Evolutionary conservation across 2,797 vertebrate genomes (phyloP), one percentile per base, ranked within the genome.

Genomic region (Thalassophryne amazonica): DNA sequence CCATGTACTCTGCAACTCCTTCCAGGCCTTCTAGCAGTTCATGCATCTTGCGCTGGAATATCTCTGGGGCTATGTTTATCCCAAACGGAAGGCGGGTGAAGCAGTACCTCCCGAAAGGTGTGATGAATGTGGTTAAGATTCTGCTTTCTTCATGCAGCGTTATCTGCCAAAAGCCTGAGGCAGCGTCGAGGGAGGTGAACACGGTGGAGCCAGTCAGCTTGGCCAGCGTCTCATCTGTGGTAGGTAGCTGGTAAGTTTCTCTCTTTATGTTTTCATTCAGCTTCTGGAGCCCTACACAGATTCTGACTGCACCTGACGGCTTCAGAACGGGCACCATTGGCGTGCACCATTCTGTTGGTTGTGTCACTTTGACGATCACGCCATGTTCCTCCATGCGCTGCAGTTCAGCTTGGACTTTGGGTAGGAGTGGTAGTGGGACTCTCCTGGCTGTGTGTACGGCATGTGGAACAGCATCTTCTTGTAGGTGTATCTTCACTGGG

Each of bases 291-390:
- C 7, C 47, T 11, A 51, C 5, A 1, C 21, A 33, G 15, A 60
- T 50, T 19, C 25, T 38, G 20, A 32, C 36, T 32, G 28, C 15
- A 2, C 25, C 47, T 15, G 16, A 29, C 3, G 36, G 23, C 7
- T 58, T 49, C 38, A 49, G 36, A 9, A 60, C 56, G 4, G 28
- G 50, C 17, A 52, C 43, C 45, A 50, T 50, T 0, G 28, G 39
- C 5, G 29, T 12, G 2, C 46, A 64, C 46, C 39, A 51, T 23
- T 59, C 41, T 2, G 20, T 59, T 1, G 48, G 17, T 37, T 54
- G 40, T 1, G 21, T 57, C 16, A 58, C 60, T 22, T 22, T 41
- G 12, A 32, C 39, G 17, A 52, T 45, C 12, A 43, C 8, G 7
- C 27, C 46, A n/a, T n/a, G n/a, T n/a, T n/a, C n/a, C n/a, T n/a